Base-by-base conservation (phyloP, 1,140 invertebrate genomes). In the Ditylenchus dipsaci region DNA sequence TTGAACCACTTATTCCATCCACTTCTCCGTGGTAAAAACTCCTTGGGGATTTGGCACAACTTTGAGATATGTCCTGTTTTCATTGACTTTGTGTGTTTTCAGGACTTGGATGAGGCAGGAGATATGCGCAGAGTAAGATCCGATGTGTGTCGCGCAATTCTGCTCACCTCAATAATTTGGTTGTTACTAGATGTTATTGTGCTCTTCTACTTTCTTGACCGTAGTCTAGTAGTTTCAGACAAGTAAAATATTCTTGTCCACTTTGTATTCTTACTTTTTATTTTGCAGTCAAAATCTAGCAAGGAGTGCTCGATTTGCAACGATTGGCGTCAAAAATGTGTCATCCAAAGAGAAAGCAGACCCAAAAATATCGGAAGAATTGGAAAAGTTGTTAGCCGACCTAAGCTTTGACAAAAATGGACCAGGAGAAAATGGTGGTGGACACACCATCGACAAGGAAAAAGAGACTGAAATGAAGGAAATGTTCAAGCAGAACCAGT, bases 401-500 rank as follows among this genome's bases (percentile, higher is more conserved):
- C 47, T 76, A 13, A 65, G 57, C 42, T 76, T 75, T 56, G 73
- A 75, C 11, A 30, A 38, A 0, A 11, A 67, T 63, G 72, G 73
- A 13, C 29, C 58, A 1, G 73, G 73, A 38, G 68, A 62, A 33
- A 38, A 38, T 29, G 73, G 73, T 11, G 30, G 65, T 15, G 73
- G 68, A 15, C 62, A 76, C 27, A 42, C 33, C 30, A 71, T 74
- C 30, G 76, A 75, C 21, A 47, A 45, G 43, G 61, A 63, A 17
- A 38, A 58, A 17, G 45, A 74, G 58, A 67, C 72, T n/a, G 74
- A 74, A 38, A 76, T 58, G 47, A 68, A 72, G 0, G 74, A 74
- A 43, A 76, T 61, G 33, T 74, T 74, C 43, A 74, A 74, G 56
- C 58, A 57, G 49, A 76, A 75, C 63, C 73, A 76, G 47, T 75